Evolutionary conservation across 2,113 vertebrate genomes (phyloP).

Genomic region (Anseranas semipalmata): DNA sequence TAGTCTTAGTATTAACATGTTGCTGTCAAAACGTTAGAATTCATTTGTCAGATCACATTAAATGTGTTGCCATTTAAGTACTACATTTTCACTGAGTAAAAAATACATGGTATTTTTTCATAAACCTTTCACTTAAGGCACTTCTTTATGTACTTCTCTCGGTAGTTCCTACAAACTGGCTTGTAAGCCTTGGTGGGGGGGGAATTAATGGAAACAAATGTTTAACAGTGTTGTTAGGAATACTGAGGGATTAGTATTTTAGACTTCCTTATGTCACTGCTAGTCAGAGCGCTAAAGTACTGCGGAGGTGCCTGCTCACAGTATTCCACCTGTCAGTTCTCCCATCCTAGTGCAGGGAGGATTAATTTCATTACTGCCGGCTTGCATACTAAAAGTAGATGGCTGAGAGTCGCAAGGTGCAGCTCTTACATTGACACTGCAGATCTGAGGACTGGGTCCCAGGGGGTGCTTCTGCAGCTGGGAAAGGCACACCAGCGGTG

Average conservation of each 20-base stretch:
- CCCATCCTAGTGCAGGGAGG: not conserved
- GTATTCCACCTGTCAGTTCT: not conserved
- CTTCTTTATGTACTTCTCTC: not conserved
- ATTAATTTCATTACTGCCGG: not conserved
- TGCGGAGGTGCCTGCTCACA: not conserved
- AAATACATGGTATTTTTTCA: not conserved
- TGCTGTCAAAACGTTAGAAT: not conserved
- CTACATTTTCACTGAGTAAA: not conserved
- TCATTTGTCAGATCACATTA: too few relatives aligned
- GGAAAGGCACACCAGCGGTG: accelerated
- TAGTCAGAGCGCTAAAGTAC: not conserved
- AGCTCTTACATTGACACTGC: accelerated
- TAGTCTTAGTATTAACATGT: not conserved
- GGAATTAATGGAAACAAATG: not conserved
- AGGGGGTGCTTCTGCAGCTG: not conserved
- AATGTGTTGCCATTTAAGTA: not conserved
- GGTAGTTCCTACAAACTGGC: not conserved
- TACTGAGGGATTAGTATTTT: not conserved
- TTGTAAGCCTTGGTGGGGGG: not conserved
- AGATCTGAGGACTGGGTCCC: not conserved
- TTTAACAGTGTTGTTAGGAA: not conserved
- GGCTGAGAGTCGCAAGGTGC: not conserved
- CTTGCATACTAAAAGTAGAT: not conserved
- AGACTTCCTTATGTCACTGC: not conserved
- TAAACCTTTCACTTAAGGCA: not conserved